Evolutionary conservation across 1,140 invertebrate species (phyloP).

Genomic region (Drosophila melanogaster): DNA sequence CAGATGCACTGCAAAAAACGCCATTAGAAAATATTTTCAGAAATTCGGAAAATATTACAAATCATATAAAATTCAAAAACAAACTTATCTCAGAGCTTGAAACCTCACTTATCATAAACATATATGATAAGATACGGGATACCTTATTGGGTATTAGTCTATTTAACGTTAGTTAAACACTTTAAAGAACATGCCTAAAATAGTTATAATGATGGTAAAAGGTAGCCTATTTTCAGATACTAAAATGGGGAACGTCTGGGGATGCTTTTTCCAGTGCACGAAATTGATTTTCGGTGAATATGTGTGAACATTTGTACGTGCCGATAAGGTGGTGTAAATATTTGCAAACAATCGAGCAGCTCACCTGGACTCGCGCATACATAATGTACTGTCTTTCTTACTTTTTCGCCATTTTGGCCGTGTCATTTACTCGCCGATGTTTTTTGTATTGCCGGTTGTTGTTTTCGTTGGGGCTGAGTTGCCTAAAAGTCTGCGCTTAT

Average conservation of each 20-base stretch:
- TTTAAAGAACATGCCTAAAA: too few species aligned
- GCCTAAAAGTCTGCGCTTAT: slow-evolving; percentile 62
- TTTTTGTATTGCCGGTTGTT: not conserved
- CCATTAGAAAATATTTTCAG: too few species aligned
- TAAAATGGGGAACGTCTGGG: too few species aligned
- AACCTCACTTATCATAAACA: not conserved
- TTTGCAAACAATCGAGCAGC: slow-evolving; percentile 57
- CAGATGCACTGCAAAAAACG: not conserved
- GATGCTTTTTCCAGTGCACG: slow-evolving; percentile 5
- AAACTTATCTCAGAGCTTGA: not conserved
- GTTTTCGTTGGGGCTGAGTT: slow-evolving; percentile 9
- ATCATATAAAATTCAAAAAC: not conserved
- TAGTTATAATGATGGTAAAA: not conserved
- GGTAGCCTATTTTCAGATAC: not conserved
- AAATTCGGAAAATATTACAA: too few species aligned
- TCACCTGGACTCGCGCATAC: slow-evolving; percentile 10
- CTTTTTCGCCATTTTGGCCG: slow-evolving; percentile 3
- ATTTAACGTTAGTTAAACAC: not conserved
- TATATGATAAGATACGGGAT: not conserved
- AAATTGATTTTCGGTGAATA: slow-evolving; percentile 11
- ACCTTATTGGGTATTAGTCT: too few species aligned
- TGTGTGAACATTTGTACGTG: slow-evolving; percentile 36
- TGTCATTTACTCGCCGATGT: slow-evolving; percentile 10
- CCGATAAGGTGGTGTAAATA: slow-evolving; percentile 62
- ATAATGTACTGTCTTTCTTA: slow-evolving; percentile 5